These are phyloP conservation scores for Trichonephila clavipes DNA, from an alignment of 1,140 invertebrate genomes.

Conservation along the genomic window DNA sequence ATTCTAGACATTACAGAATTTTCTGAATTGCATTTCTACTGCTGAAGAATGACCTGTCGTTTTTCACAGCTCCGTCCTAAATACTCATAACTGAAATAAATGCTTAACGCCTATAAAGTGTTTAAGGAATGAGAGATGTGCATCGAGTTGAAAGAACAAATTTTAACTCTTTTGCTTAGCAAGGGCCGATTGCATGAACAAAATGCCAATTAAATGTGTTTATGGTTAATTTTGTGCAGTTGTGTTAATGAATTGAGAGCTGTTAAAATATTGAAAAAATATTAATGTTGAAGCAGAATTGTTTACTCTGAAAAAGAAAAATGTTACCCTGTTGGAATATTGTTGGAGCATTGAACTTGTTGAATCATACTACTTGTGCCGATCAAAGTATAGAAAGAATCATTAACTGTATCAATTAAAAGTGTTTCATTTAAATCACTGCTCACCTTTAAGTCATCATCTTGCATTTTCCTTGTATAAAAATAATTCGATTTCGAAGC, in stretches of 20 bases:
- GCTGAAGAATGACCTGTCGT: slow-evolving; percentile 1
- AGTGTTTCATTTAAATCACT: not conserved
- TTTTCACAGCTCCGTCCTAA: not conserved
- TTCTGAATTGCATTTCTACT: slow-evolving; percentile 75
- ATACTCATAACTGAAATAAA: no score
- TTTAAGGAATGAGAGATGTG: no score
- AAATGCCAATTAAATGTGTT: no score
- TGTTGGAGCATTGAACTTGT: not conserved
- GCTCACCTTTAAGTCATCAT: not conserved
- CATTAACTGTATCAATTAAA: not conserved
- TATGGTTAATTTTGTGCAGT: no score
- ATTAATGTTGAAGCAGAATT: not conserved
- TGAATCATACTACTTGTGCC: slow-evolving; percentile 1
- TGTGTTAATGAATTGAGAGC: no score
- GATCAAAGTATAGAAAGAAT: slow-evolving; percentile 47
- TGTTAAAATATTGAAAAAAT: no score
- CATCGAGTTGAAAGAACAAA: no score
- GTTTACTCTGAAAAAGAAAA: not conserved
- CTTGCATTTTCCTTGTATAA: not conserved
- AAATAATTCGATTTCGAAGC: not conserved
- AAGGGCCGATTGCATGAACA: no score
- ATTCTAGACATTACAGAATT: slow-evolving; percentile 74
- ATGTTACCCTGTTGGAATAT: not conserved
- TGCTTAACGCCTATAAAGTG: no score
- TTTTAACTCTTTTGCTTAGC: no score